These are phyloP conservation scores for Sander lucioperca DNA, from an alignment of 2,113 vertebrate genomes.

Conservation along the genomic window DNA sequence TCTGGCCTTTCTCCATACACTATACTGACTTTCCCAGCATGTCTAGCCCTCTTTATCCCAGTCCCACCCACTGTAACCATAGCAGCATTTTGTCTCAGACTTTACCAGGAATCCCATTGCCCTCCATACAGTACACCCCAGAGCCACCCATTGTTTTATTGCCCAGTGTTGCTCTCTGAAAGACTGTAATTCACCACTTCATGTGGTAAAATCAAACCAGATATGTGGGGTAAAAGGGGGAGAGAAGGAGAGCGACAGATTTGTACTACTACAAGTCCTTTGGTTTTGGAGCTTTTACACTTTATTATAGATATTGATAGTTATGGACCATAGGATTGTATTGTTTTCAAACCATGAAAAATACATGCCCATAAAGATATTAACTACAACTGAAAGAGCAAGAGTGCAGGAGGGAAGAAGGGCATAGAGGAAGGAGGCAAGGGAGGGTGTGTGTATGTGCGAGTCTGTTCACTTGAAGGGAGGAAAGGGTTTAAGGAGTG, in stretches of 20 bases:
- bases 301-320: conserved; percentile 50
- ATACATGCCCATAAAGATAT: conserved; percentile 40
- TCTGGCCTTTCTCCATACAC: background rate
- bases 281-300: conserved; percentile 39
- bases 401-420: conserved; percentile 18
- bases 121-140: conserved; percentile 47
- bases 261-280: conserved; percentile 20
- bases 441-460: conserved; percentile 26
- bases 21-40: conserved; percentile 42
- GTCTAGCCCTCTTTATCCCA: conserved; percentile 15
- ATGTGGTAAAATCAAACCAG: conserved; percentile 79
- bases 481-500: conserved; percentile 39
- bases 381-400: conserved; percentile 23
- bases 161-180: conserved; percentile 73
- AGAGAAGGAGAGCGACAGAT: conserved; percentile 25
- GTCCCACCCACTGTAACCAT: conserved; percentile 59
- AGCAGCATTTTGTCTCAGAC: conserved; percentile 50
- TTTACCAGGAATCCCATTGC: conserved; percentile 50
- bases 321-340: conserved; percentile 21
- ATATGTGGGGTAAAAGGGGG: conserved; percentile 50
- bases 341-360: conserved; percentile 8
- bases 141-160: conserved; percentile 78
- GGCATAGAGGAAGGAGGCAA: conserved; percentile 28
- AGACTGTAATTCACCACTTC: conserved; percentile 71
- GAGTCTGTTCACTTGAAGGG: conserved; percentile 34